Base-by-base conservation (phyloP, 30 jellyfish, hydroid and myxozoan species). In the Aurelia aurita region DNA sequence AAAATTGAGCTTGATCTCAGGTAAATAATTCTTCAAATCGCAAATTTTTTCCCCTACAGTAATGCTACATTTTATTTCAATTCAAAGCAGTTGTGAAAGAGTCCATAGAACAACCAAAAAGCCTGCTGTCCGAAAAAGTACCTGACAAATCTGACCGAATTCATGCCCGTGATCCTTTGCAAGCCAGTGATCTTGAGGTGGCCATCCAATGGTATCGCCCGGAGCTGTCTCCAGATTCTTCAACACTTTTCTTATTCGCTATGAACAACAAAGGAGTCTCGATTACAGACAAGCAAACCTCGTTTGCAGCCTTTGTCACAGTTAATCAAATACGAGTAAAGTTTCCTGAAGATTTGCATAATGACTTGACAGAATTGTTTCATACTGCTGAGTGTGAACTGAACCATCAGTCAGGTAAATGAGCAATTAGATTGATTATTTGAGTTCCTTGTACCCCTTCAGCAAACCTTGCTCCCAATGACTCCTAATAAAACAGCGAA, bases 171-270 rank as follows among this genome's bases (percentile, higher is more conserved):
- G 87, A 89, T 61, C 94, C 97, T 43, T 53, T 89, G 78, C 93
- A 81, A 61, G 97, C 97, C 11, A 70, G 90, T 57, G 97, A 89
- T 10, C 68, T n/a, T 29, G 97, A 89, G 27, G 82, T 89, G 29
- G 84, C 97, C 1, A 2, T 89, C 46, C 97, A 89, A 58, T 89
- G 97, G 97, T 29, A 80, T 74, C 89, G 81, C 31, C 74, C 90
- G 1, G 93, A 89, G 77, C 55, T 89, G 27, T 69, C 79, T 44
- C 46, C 51, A 2, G 82, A 62, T 6, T 55, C 27, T 49, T 16
- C 43, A 26, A 63, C 82, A 0, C 26, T 55, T 13, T 57, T 89
- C 67, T 18, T 89, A 71, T 67, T 29, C 43, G 97, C 94, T 25
- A 74, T 81, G 86, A 89, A 89, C 59, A 89, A 63, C 74, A 89